Conservation (phyloP, 2,888 invertebrate species). For the Camponotus fellah region DNA sequence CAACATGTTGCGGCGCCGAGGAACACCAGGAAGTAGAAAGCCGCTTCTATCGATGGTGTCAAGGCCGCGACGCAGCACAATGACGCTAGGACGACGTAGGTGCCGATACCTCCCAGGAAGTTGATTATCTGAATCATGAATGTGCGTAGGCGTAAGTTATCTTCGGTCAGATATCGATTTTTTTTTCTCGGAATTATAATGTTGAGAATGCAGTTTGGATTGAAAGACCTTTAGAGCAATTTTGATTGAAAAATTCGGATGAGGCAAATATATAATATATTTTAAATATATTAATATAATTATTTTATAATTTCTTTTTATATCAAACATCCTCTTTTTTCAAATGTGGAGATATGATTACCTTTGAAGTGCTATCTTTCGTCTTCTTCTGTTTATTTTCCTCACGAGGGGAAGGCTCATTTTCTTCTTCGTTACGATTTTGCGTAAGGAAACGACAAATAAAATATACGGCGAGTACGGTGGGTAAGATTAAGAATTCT, state of each 20-base stretch:
- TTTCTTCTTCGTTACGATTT: slow-evolving; percentile 76
- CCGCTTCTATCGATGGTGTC: slow-evolving; percentile 94
- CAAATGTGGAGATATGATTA: slow-evolving; percentile 50
- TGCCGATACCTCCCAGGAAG: slow-evolving; percentile 84
- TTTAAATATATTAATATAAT: slow-evolving; percentile 13
- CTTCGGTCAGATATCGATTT: slow-evolving; percentile 16
- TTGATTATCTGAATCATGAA: slow-evolving; percentile 86
- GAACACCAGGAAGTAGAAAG: slow-evolving; percentile 95
- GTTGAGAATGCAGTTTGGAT: not conserved
- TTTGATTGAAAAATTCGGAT: not conserved
- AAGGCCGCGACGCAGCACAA: slow-evolving; percentile 92
- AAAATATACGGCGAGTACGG: slow-evolving; percentile 87
- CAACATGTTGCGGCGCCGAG: slow-evolving; percentile 95
- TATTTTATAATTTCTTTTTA: not conserved
- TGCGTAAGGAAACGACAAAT: slow-evolving; percentile 86
- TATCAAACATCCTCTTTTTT: not conserved
- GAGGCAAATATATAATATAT: not conserved
- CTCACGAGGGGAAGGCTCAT: slow-evolving; percentile 61
- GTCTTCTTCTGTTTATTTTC: slow-evolving; percentile 70
- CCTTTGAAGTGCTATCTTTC: slow-evolving; percentile 80
- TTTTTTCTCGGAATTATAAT: not conserved
- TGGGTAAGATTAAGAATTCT: slow-evolving; percentile 90
- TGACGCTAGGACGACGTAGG: slow-evolving; percentile 89
- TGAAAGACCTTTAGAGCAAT: not conserved
- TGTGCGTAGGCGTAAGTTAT: slow-evolving; percentile 9